Conservation (phyloP, 1,140 invertebrate species). For the Trichonephila clavipes region DNA sequence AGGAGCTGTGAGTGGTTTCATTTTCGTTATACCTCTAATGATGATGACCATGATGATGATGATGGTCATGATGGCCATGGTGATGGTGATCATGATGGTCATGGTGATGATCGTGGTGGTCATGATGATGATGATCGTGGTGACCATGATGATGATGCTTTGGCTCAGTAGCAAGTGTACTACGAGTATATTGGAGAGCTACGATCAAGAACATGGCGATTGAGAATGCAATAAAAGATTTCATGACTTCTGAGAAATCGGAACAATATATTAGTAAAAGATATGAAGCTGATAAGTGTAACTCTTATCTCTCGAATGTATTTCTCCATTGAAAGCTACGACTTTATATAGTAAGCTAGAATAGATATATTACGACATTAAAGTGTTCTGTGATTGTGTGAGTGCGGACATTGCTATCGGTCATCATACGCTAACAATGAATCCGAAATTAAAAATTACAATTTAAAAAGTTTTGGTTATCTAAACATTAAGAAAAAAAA, state of each 20-base stretch:
- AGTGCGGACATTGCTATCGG: background rate
- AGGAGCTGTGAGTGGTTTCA: background rate
- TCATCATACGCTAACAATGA: background rate
- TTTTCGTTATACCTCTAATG: background rate
- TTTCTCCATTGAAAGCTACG: too few relatives aligned
- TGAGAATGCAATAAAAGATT: background rate
- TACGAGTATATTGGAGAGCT: background rate
- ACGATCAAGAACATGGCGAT: background rate
- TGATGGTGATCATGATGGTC: background rate
- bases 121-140: too few relatives aligned
- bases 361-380: background rate
- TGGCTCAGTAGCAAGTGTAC: background rate
- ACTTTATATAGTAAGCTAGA: background rate
- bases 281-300: too few relatives aligned
- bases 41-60: conserved; percentile 20
- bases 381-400: background rate
- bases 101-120: background rate
- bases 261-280: too few relatives aligned
- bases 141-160: background rate
- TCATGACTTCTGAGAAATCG: background rate
- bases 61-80: background rate
- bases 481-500: background rate
- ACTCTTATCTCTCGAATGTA: too few relatives aligned
- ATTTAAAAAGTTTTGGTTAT: too few relatives aligned
- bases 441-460: background rate